Percentiles rank a stretch among this genome's conserved stretches.
Conservation (phyloP, 2,113 vertebrate species). For the Tringa solitaria region DNA sequence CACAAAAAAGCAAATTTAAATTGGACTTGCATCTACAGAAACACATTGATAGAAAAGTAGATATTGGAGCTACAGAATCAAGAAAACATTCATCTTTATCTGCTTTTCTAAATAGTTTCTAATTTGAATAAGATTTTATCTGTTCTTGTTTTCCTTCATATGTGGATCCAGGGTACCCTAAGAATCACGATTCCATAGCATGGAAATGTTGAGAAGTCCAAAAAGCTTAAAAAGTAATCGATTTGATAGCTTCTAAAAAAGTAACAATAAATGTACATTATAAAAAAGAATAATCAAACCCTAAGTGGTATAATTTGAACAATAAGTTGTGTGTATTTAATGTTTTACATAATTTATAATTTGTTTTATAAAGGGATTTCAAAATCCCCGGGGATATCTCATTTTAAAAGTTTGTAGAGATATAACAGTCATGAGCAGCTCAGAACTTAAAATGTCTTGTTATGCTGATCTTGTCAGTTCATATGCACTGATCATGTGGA, state of each 20-base stretch:
- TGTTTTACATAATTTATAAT: background rate
- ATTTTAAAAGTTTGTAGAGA: background rate
- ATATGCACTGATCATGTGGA: conserved; percentile 4
- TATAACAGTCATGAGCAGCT: background rate
- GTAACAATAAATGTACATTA: background rate
- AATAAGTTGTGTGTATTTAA: background rate
- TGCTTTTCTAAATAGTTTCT: background rate
- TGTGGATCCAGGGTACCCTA: background rate
- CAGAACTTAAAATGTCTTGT: conserved; percentile 19
- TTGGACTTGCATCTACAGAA: background rate
- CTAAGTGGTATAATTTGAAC: background rate
- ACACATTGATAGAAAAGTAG: background rate
- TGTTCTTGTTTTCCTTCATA: background rate
- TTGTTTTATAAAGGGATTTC: background rate
- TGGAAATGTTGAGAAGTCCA: background rate
- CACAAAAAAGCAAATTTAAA: background rate
- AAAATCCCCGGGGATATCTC: background rate
- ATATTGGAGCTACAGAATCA: background rate
- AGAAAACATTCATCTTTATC: background rate
- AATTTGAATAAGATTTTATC: background rate
- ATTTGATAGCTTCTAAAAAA: background rate
- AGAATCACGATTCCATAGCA: background rate
- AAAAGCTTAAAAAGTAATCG: background rate
- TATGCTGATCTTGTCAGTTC: conserved; percentile 18
- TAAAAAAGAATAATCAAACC: background rate